Percentiles rank a stretch among this genome's conserved stretches.
These are phyloP conservation scores for Oreochromis mossambicus DNA, from an alignment of 2,797 vertebrate genomes.

Conservation along the genomic window DNA sequence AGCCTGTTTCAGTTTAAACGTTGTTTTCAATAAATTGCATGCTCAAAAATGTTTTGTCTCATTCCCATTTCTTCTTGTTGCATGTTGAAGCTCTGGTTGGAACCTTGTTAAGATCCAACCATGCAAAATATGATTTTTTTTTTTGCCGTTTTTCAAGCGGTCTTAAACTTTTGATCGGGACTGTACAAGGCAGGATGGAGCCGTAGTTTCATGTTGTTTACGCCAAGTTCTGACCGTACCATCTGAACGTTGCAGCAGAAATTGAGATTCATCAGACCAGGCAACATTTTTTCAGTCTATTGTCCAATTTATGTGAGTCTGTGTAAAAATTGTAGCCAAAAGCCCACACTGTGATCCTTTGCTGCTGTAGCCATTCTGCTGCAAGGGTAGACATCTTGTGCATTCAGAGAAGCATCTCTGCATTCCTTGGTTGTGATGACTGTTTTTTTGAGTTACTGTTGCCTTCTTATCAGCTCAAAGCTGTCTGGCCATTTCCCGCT, in stretches of 20 bases:
- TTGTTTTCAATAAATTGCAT: neutral
- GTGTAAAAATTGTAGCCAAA: neutral
- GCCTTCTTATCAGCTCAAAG: neutral
- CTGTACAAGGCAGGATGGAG: neutral
- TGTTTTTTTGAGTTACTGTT: neutral
- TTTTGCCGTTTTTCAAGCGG: neutral
- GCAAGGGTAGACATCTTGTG: neutral
- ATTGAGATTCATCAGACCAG: neutral
- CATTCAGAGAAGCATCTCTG: neutral
- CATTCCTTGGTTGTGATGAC: neutral
- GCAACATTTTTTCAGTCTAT: neutral
- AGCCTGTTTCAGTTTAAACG: neutral
- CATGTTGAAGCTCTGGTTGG: neutral
- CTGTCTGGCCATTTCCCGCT: neutral
- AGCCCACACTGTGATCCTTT: fast-evolving
- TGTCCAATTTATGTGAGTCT: neutral
- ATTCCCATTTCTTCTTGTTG: neutral
- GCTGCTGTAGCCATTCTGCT: neutral
- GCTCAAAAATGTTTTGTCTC: neutral
- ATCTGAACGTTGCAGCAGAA: neutral
- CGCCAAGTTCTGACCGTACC: neutral
- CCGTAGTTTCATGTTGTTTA: neutral
- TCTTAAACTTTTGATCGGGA: neutral
- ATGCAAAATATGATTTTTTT: neutral
- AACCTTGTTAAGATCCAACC: neutral